These are phyloP conservation scores for Calonectris borealis DNA, from an alignment of 2,113 vertebrate species.

Conservation along the genomic window DNA sequence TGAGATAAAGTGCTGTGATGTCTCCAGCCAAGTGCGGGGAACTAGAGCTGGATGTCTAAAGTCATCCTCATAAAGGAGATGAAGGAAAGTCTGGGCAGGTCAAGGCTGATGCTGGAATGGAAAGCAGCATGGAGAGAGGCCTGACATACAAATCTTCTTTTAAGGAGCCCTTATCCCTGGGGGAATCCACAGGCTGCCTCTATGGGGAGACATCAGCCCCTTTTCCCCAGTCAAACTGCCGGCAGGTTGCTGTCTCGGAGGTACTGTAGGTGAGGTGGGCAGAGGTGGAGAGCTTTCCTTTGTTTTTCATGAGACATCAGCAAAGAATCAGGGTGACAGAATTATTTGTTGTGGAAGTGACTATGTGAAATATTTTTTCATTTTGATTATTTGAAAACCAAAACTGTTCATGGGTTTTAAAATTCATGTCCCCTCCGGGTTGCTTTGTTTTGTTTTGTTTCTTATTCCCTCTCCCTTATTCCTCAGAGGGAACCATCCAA, in stretches of 20 bases:
- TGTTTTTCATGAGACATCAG: neutral
- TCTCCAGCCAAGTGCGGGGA: neutral
- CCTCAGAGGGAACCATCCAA: conserved; percentile 39
- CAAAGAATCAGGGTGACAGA: neutral
- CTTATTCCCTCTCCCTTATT: conserved; percentile 10
- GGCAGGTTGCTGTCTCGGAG: neutral
- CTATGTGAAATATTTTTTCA: neutral
- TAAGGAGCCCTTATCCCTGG: neutral
- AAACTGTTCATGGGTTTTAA: conserved; percentile 41
- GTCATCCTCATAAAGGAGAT: neutral
- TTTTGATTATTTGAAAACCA: conserved; percentile 39
- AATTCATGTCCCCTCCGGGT: conserved; percentile 46
- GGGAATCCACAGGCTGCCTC: neutral
- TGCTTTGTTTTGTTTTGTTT: conserved; percentile 38
- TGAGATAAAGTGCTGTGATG: neutral
- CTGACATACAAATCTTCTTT: neutral
- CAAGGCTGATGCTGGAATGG: neutral
- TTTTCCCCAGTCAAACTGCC: neutral
- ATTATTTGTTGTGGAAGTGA: neutral
- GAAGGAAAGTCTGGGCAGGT: neutral
- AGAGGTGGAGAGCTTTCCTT: neutral
- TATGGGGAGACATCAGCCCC: neutral
- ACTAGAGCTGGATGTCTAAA: neutral
- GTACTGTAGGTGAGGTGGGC: neutral
- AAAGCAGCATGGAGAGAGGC: neutral